Evolutionary conservation across 1,140 invertebrate genomes (phyloP), one percentile per base, ranked within the genome.

Genomic region (Belonocnema kinseyi): DNA sequence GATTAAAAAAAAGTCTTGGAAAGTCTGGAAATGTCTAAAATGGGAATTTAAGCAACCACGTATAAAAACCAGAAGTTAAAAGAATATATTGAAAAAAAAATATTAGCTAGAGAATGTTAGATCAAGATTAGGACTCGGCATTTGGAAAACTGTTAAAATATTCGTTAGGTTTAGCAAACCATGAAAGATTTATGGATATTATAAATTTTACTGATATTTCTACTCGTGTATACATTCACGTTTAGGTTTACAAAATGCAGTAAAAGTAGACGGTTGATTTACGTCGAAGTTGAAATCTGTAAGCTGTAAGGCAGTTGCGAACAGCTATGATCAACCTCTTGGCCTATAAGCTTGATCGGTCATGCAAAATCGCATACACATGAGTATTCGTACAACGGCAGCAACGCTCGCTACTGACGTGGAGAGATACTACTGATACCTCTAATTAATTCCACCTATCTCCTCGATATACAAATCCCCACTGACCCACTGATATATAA

Each of bases 381-480:
- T 73, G 80, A 76, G 76, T 80, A 80, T 80, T 78, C 78, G 78
- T 80, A 82, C 80, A 82, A 80, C 82, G 82, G 81, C 80, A 83
- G 84, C 81, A 78, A 84, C 79, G 81, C 82, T 86, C 83, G 84
- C 86, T 87, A 87, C 86, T 87, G 86, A 86, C 86, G 83, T 83
- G 75, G 81, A 79, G 80, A 86, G 86, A 87, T 87, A 87, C 82
- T 82, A 83, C 82, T 79, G 83, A 87, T 87, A 87, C 82, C 84
- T 83, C 84, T 86, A 87, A 87, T 87, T 87, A 87, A 87, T 87
- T 86, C 86, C 81, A 84, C 82, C 82, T 86, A 84, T 86, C 85
- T 81, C 78, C 76, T 83, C 82, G 83, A 82, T 86, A 85, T 87
- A 87, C 83, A 85, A 86, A 87, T 85, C 82, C 82, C 82, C 80